These are phyloP conservation scores for Dicyrtomina minuta DNA, from an alignment of 2,888 invertebrate genomes.

Conservation along the genomic window DNA sequence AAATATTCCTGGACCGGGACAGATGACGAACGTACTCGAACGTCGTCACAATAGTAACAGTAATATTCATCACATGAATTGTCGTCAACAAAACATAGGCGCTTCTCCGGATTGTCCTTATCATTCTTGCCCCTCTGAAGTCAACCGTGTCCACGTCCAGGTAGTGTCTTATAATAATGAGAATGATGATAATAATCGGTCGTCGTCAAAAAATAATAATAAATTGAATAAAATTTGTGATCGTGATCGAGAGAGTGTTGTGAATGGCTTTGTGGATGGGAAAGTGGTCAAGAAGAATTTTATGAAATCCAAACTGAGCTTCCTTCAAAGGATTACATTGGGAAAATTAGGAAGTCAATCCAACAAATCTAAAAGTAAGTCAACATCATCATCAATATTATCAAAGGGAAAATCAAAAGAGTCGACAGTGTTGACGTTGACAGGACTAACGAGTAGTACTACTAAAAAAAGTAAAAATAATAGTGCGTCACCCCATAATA, in stretches of 20 bases:
- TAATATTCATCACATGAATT: too few species aligned
- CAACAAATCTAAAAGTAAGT: slow-evolving; percentile 15
- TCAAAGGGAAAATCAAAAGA: too few species aligned
- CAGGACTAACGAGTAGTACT: background rate
- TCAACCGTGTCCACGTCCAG: too few species aligned
- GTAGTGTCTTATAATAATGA: too few species aligned
- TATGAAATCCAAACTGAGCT: slow-evolving; percentile 34
- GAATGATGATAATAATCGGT: background rate
- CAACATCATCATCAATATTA: background rate
- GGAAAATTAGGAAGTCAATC: slow-evolving; percentile 34
- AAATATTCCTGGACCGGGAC: too few species aligned
- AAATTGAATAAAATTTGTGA: background rate
- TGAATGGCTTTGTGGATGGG: background rate
- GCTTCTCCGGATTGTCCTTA: too few species aligned
- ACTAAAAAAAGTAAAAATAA: background rate
- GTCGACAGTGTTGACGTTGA: too few species aligned
- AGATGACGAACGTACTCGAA: too few species aligned
- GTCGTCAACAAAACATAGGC: too few species aligned
- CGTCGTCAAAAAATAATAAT: background rate
- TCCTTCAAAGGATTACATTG: slow-evolving; percentile 36
- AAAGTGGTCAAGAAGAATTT: slow-evolving; percentile 27
- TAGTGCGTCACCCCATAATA: background rate
- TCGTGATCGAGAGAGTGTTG: background rate
- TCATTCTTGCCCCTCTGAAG: too few species aligned
- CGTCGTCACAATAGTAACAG: too few species aligned